A percentile compares a stretch with the other conserved stretches of the same genome.
Conservation (phyloP, 1,140 invertebrate species). For the Drosophila sturtevanti region DNA sequence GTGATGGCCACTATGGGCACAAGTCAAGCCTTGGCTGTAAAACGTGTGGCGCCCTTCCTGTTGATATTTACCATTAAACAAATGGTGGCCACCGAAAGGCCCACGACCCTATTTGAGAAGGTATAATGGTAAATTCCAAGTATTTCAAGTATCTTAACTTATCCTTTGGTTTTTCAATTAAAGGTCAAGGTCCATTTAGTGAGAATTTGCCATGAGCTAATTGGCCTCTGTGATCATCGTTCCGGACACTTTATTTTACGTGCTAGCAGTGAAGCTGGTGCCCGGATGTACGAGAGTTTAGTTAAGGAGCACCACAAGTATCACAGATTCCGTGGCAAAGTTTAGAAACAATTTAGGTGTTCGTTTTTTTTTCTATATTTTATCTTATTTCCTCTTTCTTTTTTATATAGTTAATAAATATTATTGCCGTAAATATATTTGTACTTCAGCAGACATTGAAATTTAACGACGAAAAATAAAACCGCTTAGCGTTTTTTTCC, state of each 20-base stretch:
- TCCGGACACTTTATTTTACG: slow-evolving; percentile 77
- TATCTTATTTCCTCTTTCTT: neutral
- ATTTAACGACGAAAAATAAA: slow-evolving; percentile 9
- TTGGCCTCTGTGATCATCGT: slow-evolving; percentile 77
- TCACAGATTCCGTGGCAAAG: slow-evolving; percentile 80
- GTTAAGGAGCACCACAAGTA: slow-evolving; percentile 79
- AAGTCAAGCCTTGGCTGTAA: slow-evolving; percentile 63
- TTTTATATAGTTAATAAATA: neutral
- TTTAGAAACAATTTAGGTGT: slow-evolving; percentile 43
- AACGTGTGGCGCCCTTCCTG: slow-evolving; percentile 77
- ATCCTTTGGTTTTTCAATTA: neutral
- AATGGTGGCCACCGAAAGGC: slow-evolving; percentile 70
- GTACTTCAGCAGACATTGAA: slow-evolving; percentile 16
- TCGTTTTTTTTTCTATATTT: neutral
- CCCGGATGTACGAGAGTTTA: slow-evolving; percentile 66
- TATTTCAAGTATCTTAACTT: neutral
- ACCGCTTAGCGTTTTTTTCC: neutral
- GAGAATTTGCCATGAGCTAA: slow-evolving; percentile 73
- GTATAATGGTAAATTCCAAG: slow-evolving; percentile 16
- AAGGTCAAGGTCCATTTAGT: slow-evolving; percentile 77
- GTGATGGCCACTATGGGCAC: slow-evolving; percentile 59
- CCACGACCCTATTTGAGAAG: slow-evolving; percentile 78
- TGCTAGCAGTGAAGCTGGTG: slow-evolving; percentile 72
- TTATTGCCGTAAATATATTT: slow-evolving; percentile 19
- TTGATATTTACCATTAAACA: slow-evolving; percentile 74